Percentiles rank a stretch among this genome's conserved stretches.
Evolutionary conservation across 1,140 invertebrate species (phyloP).

Genomic region (Forficula auricularia): DNA sequence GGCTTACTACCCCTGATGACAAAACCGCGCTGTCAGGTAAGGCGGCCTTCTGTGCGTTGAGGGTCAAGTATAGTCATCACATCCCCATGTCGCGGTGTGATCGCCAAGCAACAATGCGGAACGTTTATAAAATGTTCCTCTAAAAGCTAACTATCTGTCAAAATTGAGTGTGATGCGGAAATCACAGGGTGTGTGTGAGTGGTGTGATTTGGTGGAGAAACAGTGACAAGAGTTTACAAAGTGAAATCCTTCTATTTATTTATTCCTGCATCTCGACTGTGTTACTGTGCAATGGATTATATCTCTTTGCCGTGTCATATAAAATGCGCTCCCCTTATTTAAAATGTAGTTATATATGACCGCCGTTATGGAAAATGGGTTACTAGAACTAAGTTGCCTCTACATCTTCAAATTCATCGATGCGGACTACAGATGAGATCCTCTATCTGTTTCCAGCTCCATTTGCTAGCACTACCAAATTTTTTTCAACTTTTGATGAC

Average conservation of each 20-base stretch:
- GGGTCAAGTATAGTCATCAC: background rate
- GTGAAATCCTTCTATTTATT: too few species aligned
- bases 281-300: too few species aligned
- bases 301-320: too few species aligned
- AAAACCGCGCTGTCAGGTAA: slow-evolving; percentile 8
- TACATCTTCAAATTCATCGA: too few species aligned
- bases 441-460: background rate
- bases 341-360: too few species aligned
- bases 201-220: background rate
- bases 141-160: background rate
- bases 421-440: background rate
- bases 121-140: slow-evolving; percentile 1
- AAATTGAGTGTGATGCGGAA: background rate
- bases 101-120: background rate
- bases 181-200: background rate
- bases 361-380: too few species aligned
- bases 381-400: too few species aligned
- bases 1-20: slow-evolving; percentile 11
- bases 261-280: too few species aligned
- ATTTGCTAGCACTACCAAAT: slow-evolving; percentile 1
- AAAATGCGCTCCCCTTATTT: too few species aligned
- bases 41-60: background rate
- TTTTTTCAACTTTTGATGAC: background rate
- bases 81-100: background rate
- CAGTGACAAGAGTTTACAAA: too few species aligned